Evolutionary conservation across 2,888 invertebrate species (phyloP).

Genomic region (Phytoseiulus persimilis): DNA sequence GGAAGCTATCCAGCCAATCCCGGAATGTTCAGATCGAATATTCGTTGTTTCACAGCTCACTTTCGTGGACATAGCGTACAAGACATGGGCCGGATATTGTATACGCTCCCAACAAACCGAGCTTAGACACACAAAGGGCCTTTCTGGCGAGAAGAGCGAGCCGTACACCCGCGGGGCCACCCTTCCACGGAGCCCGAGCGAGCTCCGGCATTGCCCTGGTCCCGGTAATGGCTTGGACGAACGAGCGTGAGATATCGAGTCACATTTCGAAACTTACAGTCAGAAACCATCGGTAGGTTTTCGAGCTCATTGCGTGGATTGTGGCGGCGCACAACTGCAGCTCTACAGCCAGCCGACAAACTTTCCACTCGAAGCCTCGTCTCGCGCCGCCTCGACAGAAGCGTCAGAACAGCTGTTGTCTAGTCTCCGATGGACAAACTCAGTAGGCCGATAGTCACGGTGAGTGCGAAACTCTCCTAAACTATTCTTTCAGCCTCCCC

Average conservation of each 20-base stretch:
- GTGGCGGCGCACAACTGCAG: neutral
- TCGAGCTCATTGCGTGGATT: neutral
- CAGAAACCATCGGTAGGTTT: neutral
- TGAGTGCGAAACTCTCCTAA: neutral
- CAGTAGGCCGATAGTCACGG: neutral
- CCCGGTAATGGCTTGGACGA: neutral
- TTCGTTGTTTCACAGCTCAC: too few relatives aligned
- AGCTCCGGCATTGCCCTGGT: too few relatives aligned
- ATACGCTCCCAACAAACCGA: too few relatives aligned
- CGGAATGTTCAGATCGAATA: too few relatives aligned
- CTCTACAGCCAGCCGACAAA: neutral
- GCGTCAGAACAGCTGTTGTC: slow-evolving; percentile 5
- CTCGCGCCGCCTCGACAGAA: neutral
- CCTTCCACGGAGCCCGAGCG: too few relatives aligned
- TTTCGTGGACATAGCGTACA: too few relatives aligned
- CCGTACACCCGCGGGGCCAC: too few relatives aligned
- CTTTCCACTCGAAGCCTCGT: neutral
- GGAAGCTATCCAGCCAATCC: too few relatives aligned
- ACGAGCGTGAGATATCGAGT: neutral
- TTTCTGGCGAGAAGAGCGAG: too few relatives aligned
- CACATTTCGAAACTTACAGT: neutral
- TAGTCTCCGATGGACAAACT: neutral
- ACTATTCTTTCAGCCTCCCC: neutral
- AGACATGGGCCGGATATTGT: too few relatives aligned
- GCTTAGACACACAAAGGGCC: too few relatives aligned